Conservation (phyloP, 2,113 vertebrate species). For the Crotalus helleri region DNA sequence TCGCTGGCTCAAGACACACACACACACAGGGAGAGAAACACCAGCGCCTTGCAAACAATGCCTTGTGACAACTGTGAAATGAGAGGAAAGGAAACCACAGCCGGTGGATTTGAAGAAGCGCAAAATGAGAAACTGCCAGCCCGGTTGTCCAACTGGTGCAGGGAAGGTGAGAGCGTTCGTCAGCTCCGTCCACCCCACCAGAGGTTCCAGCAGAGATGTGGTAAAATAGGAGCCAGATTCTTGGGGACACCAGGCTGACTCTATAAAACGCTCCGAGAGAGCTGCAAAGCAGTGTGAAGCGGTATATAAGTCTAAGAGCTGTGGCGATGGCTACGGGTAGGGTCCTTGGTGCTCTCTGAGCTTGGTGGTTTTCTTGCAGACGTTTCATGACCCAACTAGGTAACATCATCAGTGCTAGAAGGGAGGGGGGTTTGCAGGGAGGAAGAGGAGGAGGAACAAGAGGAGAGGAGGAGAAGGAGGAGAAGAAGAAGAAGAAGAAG, state of each 20-base stretch:
- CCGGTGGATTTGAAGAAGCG: not conserved
- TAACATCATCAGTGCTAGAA: too few relatives aligned
- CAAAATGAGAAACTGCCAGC: not conserved
- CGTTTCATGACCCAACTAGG: not conserved
- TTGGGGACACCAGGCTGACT: too few relatives aligned
- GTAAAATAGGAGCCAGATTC: too few relatives aligned
- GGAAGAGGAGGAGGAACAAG: too few relatives aligned
- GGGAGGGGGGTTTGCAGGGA: too few relatives aligned
- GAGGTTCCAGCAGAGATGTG: not conserved
- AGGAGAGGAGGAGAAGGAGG: too few relatives aligned
- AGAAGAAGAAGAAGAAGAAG: too few relatives aligned
- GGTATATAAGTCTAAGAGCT: too few relatives aligned
- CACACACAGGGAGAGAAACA: not conserved
- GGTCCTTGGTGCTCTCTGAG: not conserved
- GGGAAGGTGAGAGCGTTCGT: not conserved
- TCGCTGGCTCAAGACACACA: conserved; percentile 35
- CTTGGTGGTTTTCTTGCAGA: not conserved
- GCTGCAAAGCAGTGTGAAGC: too few relatives aligned
- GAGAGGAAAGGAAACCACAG: not conserved
- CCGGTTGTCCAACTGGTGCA: not conserved
- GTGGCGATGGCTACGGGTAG: too few relatives aligned
- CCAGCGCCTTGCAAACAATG: conserved; percentile 42
- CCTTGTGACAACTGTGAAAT: not conserved
- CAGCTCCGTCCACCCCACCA: not conserved
- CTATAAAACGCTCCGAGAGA: too few relatives aligned